Base-by-base conservation (phyloP, 2,113 vertebrate species). In the Rhynchomys soricoides region DNA sequence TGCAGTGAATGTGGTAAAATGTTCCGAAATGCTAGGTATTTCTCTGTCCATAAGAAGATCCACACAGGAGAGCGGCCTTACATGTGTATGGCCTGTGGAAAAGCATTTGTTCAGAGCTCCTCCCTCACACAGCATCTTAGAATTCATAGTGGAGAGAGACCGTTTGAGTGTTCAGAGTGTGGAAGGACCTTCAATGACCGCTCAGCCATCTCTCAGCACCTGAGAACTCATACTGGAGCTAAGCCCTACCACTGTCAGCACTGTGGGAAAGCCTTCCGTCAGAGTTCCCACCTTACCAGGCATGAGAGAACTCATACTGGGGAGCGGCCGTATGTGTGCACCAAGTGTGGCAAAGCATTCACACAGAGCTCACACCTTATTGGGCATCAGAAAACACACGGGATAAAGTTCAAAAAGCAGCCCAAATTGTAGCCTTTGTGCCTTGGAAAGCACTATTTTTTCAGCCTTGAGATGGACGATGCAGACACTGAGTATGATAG, bases 11-110 rank as follows among this genome's bases (percentile, higher is more conserved):
- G 98, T 11, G 97, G 97, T 5, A 98, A 98, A 17, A 59, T 95
- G 1, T 98, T 98, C 88, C 97, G 94, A 1, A 97, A 98, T 31
- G 96, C 97, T 3, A 59, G 97, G 3, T 97, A 98, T 43, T 98
- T 98, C 45, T 98, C 97, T 15, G 97, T 97, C 7, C 98, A 98
- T 31, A 97, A 97, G 22, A 98, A 97, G 55, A 98, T 98, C 70
- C 98, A 98, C 85, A 98, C 97, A 0, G 98, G 98, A 1, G 97
- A 98, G 62, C 93, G 74, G 89, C 98, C 98, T 0, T 98, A 97
- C 0, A 96, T 64, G 17, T 98, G 98, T 50, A 55, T 19, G 10
- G 74, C 79, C 70, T 98, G 98, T 9, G 98, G 97, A 0, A 98
- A 98, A 4, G 96, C 91, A 0, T 98, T 98, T 55, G 96, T 97